These are phyloP conservation scores for Danio choprae DNA, from an alignment of 2,797 vertebrate species.

Conservation along the genomic window DNA sequence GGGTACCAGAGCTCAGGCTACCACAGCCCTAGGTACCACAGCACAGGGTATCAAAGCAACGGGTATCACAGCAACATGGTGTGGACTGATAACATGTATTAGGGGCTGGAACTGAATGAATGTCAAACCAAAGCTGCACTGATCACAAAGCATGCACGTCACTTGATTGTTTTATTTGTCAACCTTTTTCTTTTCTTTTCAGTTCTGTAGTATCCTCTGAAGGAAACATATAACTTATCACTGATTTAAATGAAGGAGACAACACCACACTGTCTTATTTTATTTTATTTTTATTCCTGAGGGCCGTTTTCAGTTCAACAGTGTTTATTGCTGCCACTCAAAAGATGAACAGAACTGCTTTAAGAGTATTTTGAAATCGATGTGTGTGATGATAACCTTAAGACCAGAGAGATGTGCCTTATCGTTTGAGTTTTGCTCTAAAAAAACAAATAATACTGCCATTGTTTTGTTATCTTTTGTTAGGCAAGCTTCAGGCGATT, in stretches of 20 bases:
- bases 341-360: conserved; percentile 54
- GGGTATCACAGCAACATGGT: conserved; percentile 76
- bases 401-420: conserved; percentile 37
- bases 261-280: conserved; percentile 56
- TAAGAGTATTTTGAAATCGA: not conserved
- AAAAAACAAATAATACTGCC: not conserved
- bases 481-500: not conserved
- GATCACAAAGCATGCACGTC: conserved; percentile 50
- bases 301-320: conserved; percentile 61
- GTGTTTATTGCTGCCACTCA: conserved; percentile 68
- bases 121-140: conserved; percentile 76
- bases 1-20: conserved; percentile 70
- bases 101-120: conserved; percentile 75
- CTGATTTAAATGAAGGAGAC: conserved; percentile 64
- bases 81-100: conserved; percentile 94
- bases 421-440: not conserved
- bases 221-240: conserved; percentile 49
- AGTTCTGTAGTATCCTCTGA: not conserved
- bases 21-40: conserved; percentile 29
- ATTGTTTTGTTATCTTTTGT: not conserved
- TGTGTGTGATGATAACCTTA: conserved; percentile 4
- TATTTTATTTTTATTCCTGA: conserved; percentile 45
- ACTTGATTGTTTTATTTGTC: conserved; percentile 35
- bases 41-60: conserved; percentile 26
- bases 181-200: conserved; percentile 41